Base-by-base conservation (phyloP, 2,113 vertebrate species). In the Vulpes lagopus region DNA sequence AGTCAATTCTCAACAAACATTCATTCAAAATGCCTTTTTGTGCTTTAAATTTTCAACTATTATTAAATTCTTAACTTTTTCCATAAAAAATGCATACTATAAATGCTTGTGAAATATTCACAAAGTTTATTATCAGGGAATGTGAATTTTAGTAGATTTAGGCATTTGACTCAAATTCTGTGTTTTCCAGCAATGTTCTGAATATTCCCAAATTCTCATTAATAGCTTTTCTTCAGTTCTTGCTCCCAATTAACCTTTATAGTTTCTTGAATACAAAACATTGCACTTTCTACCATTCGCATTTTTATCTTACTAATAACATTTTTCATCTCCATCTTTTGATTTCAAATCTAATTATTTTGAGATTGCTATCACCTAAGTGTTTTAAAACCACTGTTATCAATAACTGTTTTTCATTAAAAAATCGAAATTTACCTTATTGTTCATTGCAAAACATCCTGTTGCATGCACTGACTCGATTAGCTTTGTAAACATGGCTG, bases 171-270 rank as follows among this genome's bases (percentile, higher is more conserved):
- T 97, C 91, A 93, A 62, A 81, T 88, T 74, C 35, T 71, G 8
- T 27, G 0, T 25, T 97, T 97, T 92, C 95, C 79, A 30, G 15
- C 82, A 1, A 93, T 51, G 8, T 89, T 98, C 86, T 84, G 85
- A 98, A 92, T 80, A 4, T 89, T 98, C 95, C 73, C 94, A 97
- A 87, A 79, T 89, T 91, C 91, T 96, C 83, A 82, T 95, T 98
- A 90, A 97, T 95, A 91, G 76, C 98, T 98, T 98, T 16, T 95
- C 97, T 94, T 96, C 93, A 11, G 88, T 97, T 94, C 91, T 94
- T 98, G 98, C 98, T 98, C 98, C 97, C 98, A 98, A 98, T 99
- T 99, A 99, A 98, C 98, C 98, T 98, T 97, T 87, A 94, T 8
- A 43, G 23, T 81, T 98, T 80, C 97, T 97, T 98, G 98, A 98